phyloP scores from a whole-genome alignment of 2,797 vertebrate genomes.

The Gymnopithys bicolor region DNA sequence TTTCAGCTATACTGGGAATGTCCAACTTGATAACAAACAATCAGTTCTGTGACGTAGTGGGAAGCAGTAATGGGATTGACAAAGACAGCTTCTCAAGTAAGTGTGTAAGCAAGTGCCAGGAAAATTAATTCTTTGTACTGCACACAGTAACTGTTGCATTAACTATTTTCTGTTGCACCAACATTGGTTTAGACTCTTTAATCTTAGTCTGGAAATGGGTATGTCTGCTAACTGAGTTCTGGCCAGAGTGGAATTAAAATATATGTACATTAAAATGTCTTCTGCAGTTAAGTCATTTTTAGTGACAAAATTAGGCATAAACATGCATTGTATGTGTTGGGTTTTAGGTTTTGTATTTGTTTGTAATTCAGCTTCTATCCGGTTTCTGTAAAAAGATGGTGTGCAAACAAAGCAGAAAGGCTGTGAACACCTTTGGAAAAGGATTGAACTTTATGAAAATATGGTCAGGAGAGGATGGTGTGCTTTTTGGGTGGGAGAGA shows the following conservation, averaged over 20 bases:
- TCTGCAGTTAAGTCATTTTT: background rate
- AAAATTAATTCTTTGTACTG: background rate
- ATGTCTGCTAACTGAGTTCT: background rate
- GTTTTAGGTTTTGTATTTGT: background rate
- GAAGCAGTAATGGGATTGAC: slow-evolving; percentile 76
- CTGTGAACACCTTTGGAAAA: background rate
- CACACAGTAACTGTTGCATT: background rate
- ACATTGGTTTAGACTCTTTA: background rate
- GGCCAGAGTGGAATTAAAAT: background rate
- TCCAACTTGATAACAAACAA: slow-evolving; percentile 91
- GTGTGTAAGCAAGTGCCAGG: slow-evolving; percentile 50
- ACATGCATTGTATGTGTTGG: background rate
- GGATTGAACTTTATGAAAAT: background rate
- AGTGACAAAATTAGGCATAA: background rate
- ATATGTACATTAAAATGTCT: background rate
- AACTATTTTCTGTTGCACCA: background rate
- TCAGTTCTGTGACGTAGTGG: slow-evolving; percentile 82
- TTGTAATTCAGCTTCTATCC: background rate
- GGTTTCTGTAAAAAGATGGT: background rate
- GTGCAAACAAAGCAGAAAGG: background rate
- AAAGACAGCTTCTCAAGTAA: slow-evolving; percentile 82
- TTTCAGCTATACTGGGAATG: slow-evolving; percentile 93
- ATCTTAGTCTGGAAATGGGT: background rate
- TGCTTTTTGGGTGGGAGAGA: background rate
- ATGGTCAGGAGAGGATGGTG: background rate